Percentiles rank a stretch among this genome's conserved stretches.
Conservation (phyloP, 2,113 vertebrate genomes). For the Illadopsis cleaveri region DNA sequence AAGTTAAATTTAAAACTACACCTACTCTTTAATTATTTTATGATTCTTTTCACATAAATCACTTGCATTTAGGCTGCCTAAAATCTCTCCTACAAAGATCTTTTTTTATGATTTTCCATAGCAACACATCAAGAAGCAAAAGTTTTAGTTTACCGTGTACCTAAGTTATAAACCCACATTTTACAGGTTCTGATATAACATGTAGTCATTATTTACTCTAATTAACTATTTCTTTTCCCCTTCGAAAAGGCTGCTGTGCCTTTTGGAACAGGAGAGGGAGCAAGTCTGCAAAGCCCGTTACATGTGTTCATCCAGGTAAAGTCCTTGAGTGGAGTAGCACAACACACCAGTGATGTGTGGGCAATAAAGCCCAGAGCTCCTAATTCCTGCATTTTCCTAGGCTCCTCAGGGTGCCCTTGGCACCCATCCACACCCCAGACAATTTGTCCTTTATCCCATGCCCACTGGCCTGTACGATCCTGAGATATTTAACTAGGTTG, state of each 20-base stretch:
- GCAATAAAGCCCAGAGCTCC: not conserved
- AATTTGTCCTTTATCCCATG: not conserved
- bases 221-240: not conserved
- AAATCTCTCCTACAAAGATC: conserved; percentile 1
- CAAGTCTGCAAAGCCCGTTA: not conserved
- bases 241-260: not conserved
- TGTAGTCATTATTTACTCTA: not conserved
- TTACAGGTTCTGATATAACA: not conserved
- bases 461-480: rapidly evolving
- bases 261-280: not conserved
- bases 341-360: rapidly evolving
- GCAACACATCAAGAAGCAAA: not conserved
- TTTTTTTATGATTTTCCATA: not conserved
- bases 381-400: not conserved
- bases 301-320: not conserved
- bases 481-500: not conserved
- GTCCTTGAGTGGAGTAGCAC: not conserved
- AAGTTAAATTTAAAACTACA: conserved; percentile 25
- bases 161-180: not conserved
- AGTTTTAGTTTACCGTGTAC: conserved; percentile 28
- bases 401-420: not conserved
- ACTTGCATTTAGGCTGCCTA: conserved; percentile 35
- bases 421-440: not conserved
- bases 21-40: conserved; percentile 46
- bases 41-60: conserved; percentile 7